Base-by-base conservation (phyloP, 2,113 vertebrate genomes). In the Epinephelus lanceolatus region DNA sequence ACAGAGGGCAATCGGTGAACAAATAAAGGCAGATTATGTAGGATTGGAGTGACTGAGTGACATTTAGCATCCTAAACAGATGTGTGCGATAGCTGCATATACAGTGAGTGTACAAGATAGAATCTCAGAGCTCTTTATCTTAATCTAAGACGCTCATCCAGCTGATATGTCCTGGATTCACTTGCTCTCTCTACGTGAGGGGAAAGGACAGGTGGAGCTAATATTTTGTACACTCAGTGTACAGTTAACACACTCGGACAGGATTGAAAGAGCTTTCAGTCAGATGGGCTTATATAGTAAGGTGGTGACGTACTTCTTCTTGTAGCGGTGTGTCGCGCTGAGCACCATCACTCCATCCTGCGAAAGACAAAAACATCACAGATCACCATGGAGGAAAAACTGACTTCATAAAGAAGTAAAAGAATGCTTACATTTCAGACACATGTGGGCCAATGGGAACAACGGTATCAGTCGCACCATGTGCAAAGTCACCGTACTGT, bases 321-420 rank as follows among this genome's bases (percentile, higher is more conserved):
- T 99, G 93, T 98, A 99, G 82, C 98, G 97, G 79, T 99, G 98
- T 0, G 98, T 99, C 3, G 97, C 98, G 23, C 98, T 99, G 59
- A 99, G 97, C 75, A 99, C 98, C 98, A 99, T 99, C 80, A 99
- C 97, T 0, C 98, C 97, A 2, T 99, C 98, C 98, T 99, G 94
- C 63, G 21, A 57, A 7, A 71, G 25, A 78, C 42, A 74, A 65
- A 60, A 65, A 60, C 11, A 69, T 27, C 27, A 27, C 27, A 4
- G 27, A 27, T 27, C 27, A 27, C 4, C 27, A 4, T 5, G 30
- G 7, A 55, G n/a, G 10, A 14, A n/a, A 30, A 52, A 30, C 3
- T 0, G 0, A 52, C 0, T 63, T 2, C 1, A 8, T 37, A 33
- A 30, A 47, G 63, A 33, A 47, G 17, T 42, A 17, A 52, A 33